Base-by-base conservation (phyloP, 2,797 vertebrate species). In the Typhlichthys subterraneus region DNA sequence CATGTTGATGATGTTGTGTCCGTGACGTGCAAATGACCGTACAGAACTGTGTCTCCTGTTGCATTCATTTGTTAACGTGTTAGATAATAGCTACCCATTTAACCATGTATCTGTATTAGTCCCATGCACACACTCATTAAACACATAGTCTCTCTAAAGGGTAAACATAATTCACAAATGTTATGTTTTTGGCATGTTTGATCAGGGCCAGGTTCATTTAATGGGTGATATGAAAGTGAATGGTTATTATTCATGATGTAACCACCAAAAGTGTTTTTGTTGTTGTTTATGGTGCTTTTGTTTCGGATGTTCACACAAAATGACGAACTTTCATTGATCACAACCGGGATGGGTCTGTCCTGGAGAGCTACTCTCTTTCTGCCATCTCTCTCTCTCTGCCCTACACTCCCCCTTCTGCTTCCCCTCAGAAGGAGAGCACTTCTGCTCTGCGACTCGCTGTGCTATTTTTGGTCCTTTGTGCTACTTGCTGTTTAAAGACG, bases 401-500 rank as follows among this genome's bases (percentile, higher is more conserved):
- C 57, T 54, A 67, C 82, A 75, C 12, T 76, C 66, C 48, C 82
- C 67, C 65, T 70, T 59, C 74, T 71, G 74, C 79, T 77, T 85
- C 68, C 79, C 73, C 52, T 88, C 75, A 74, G 85, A 85, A 91
- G 88, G 79, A 88, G 81, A 86, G 81, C 88, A 87, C 73, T 81
- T 89, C 84, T 90, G 87, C 88, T 92, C 90, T 88, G 90, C 86
- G 91, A 88, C 88, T 88, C 73, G 53, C 79, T 73, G 85, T 65
- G 89, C 90, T 94, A 93, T 94, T 94, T 94, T 91, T 91, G 91
- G 91, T 90, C 82, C 82, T 91, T 92, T 92, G 91, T 92, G 90
- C 90, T 90, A 91, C 89, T 92, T 93, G 85, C 88, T 82, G 86
- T 89, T 91, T 88, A 91, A 91, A 92, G 89, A 91, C 73, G 58